Evolutionary conservation across 2,797 vertebrate species (phyloP), one percentile per base, ranked within the genome.

Genomic region (Pantherophis vulpinus): DNA sequence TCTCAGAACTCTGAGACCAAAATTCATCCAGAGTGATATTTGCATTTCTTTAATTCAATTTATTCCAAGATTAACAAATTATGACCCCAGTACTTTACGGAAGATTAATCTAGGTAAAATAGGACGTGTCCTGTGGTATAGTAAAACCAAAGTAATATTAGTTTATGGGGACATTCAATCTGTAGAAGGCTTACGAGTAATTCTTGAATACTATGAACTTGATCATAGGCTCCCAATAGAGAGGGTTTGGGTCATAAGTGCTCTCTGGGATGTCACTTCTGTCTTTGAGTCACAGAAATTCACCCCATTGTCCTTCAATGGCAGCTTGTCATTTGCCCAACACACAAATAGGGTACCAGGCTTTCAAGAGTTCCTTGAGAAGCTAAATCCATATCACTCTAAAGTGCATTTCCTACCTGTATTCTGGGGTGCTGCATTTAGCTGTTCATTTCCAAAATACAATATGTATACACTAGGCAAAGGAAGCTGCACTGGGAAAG

Each of bases 141-240:
- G 29, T 1, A n/a, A 54, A 29, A 20, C 4, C 42, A 91, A 63
- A 23, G 91, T 91, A 6, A 61, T 55, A 20, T 3, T 91, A 1
- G 59, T 61, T 18, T 61, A 86, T 91, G 91, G 79, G 1, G 79
- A 91, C 1, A 4, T 12, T 1, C 27, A 91, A 3, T 91, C 47
- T 63, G 32, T 91, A 3, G 42, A 86, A 12, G 10, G 58, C 0
- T 16, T 91, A n/a, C 42, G 11, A 60, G 0, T 2, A 32, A 23
- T 54, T 63, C 16, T 91, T 8, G 42, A 86, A 54, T 4, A 0
- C 0, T 63, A 14, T 23, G 58, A 63, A 13, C 2, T 32, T 20
- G 0, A 0, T 51, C 0, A 5, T 0, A 60, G 5, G 0, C 0
- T 3, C 0, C 37, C 37, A 0, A 4, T 86, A n/a, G 18, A 54